Conservation (phyloP, 2,113 vertebrate genomes). For the Columba livia region DNA sequence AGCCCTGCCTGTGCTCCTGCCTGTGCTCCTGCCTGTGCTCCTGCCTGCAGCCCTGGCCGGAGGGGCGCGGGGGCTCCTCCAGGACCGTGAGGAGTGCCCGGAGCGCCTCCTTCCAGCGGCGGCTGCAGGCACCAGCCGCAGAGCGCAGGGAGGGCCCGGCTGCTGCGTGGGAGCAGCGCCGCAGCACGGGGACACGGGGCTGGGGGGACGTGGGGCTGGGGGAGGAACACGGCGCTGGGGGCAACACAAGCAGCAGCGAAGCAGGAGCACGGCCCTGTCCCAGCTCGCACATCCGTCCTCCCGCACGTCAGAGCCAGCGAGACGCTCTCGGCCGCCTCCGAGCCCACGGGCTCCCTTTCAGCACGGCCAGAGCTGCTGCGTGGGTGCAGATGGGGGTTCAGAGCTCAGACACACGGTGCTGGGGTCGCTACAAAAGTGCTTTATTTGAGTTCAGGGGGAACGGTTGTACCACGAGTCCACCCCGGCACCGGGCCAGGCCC, state of each 20-base stretch:
- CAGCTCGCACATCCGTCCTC: not conserved
- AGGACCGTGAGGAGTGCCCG: not conserved
- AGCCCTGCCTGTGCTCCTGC: too few relatives aligned
- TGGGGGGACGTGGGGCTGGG: too few relatives aligned
- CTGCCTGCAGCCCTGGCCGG: not conserved
- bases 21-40: too few relatives aligned
- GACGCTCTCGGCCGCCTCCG: fast-evolving
- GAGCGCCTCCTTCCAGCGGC: not conserved
- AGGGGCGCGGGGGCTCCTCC: not conserved
- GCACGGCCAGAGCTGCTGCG: fast-evolving
- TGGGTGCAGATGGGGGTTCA: not conserved
- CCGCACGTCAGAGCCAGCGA: fast-evolving
- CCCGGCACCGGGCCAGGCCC: not conserved
- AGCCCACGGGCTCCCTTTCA: fast-evolving
- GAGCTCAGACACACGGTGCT: too few relatives aligned
- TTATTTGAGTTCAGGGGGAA: conserved; percentile 5
- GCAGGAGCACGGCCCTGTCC: not conserved
- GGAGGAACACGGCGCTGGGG: too few relatives aligned
- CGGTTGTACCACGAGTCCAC: not conserved
- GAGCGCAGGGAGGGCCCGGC: not conserved
- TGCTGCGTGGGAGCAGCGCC: not conserved
- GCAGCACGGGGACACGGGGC: not conserved
- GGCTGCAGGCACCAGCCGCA: not conserved
- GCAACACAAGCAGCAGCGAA: too few relatives aligned
- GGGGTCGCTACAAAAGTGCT: conserved; percentile 20